phyloP scores from a whole-genome alignment of 2,113 vertebrate genomes.

The Fulmarus glacialis region DNA sequence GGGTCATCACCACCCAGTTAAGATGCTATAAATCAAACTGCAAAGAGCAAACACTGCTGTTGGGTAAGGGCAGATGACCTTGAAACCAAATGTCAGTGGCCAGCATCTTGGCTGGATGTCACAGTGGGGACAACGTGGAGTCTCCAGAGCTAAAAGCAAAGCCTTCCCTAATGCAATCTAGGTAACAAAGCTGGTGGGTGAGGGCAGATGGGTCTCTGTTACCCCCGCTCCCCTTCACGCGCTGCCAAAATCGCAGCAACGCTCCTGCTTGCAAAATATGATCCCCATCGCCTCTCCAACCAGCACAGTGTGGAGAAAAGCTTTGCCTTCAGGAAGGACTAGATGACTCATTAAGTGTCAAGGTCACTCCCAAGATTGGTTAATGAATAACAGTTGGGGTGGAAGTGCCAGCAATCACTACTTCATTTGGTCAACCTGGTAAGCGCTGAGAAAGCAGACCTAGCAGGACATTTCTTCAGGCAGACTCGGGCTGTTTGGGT shows the following conservation, averaged over 20 bases:
- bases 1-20: neutral
- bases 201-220: neutral
- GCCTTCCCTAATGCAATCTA: neutral
- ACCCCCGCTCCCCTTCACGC: accelerated
- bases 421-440: neutral
- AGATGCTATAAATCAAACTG: neutral
- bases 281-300: neutral
- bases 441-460: neutral
- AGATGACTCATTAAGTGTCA: conserved; percentile 24
- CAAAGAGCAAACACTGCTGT: neutral
- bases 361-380: conserved; percentile 31
- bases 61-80: neutral
- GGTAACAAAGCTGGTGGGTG: neutral
- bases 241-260: neutral
- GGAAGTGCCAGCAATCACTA: neutral
- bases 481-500: neutral
- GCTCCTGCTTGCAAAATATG: neutral
- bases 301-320: neutral
- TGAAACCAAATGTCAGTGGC: accelerated
- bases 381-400: conserved; percentile 17
- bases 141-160: neutral
- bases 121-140: neutral
- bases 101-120: neutral
- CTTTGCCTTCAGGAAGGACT: neutral
- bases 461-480: neutral